Conservation (phyloP, 2,113 vertebrate genomes). For the Leuciscus idus region DNA sequence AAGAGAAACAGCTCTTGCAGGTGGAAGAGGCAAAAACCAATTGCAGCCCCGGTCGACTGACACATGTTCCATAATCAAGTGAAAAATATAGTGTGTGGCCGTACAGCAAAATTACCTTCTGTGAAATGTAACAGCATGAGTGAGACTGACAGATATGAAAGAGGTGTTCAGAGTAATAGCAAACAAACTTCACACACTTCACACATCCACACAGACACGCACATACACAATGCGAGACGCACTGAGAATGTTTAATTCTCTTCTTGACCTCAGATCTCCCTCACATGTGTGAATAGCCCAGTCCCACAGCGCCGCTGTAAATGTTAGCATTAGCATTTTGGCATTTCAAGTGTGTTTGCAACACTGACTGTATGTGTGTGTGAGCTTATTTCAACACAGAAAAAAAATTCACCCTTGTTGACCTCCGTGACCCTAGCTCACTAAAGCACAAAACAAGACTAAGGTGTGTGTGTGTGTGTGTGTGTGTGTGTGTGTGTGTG, state of each 20-base stretch:
- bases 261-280: conserved; percentile 60
- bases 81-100: neutral
- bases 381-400: neutral
- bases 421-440: conserved; percentile 15
- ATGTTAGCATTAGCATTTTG: conserved; percentile 84
- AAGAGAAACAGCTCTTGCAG: conserved; percentile 9
- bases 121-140: neutral
- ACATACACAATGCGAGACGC: conserved; percentile 46
- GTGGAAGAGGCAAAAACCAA: neutral
- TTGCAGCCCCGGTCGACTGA: neutral
- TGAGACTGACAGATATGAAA: neutral
- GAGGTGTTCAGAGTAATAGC: neutral
- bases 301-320: conserved; percentile 71
- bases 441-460: neutral
- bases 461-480: too few species aligned
- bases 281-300: conserved; percentile 72
- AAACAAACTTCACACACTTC: neutral
- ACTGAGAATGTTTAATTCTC: conserved; percentile 57
- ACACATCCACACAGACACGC: conserved; percentile 34
- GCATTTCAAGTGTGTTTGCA: conserved; percentile 71
- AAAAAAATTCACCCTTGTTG: neutral
- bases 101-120: neutral
- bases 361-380: neutral
- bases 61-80: conserved; percentile 14
- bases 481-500: too few species aligned